phyloP scores from a whole-genome alignment of 2,888 invertebrate genomes.

The Gibbula magus region DNA sequence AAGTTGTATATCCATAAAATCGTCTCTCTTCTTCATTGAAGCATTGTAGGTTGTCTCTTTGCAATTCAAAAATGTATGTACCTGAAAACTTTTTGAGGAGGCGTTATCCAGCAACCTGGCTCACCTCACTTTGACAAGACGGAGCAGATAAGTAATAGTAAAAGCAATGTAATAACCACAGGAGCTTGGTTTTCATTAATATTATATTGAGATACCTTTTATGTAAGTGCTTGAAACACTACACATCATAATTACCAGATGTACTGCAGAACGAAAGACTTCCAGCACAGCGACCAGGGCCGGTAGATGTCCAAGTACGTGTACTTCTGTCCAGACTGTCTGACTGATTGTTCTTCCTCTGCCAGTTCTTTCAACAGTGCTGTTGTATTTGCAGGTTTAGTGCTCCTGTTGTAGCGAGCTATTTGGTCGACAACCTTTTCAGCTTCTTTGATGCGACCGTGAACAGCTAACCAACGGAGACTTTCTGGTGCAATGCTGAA shows the following conservation, averaged over 20 bases:
- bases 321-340: slow-evolving; percentile 44
- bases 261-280: slow-evolving; percentile 28
- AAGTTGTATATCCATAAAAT: no score
- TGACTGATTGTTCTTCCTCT: slow-evolving; percentile 17
- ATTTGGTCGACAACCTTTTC: slow-evolving; percentile 36
- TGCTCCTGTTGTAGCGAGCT: slow-evolving; percentile 40
- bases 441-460: slow-evolving; percentile 38
- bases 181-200: no score
- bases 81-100: no score
- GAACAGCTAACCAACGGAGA: slow-evolving; percentile 49
- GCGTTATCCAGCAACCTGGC: no score
- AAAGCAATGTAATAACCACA: no score
- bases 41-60: no score
- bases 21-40: no score
- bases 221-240: no score
- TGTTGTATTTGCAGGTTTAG: slow-evolving; percentile 38
- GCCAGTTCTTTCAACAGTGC: slow-evolving; percentile 25
- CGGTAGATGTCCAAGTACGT: slow-evolving; percentile 54
- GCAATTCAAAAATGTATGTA: no score
- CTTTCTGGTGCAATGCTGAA: slow-evolving; percentile 55
- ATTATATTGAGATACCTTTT: no score
- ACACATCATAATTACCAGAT: slow-evolving; percentile 31
- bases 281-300: slow-evolving; percentile 37
- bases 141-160: no score
- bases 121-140: no score